A percentile compares a stretch with the other conserved stretches of the same genome.
These are phyloP conservation scores for Augochlorella aurata DNA, from an alignment of 2,888 invertebrate genomes.

Conservation along the genomic window DNA sequence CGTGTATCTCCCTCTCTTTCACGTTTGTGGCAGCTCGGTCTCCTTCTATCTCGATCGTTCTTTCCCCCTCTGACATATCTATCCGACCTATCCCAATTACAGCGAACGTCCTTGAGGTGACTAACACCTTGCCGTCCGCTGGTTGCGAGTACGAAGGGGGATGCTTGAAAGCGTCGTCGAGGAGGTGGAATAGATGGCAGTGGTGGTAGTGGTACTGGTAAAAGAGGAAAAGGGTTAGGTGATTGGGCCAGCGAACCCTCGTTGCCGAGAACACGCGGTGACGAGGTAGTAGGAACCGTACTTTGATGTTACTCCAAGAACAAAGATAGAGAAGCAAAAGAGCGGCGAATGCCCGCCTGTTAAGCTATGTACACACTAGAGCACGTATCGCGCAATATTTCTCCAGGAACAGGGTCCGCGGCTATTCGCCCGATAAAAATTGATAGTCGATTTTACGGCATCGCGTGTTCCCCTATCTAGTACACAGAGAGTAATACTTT, in stretches of 20 bases:
- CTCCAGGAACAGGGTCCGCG: background rate
- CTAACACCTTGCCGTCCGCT: conserved; percentile 71
- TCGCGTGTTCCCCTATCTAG: background rate
- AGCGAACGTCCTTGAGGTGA: conserved; percentile 79
- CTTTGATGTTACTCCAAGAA: conserved; percentile 40
- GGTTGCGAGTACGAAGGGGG: conserved; percentile 57
- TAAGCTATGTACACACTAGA: conserved; percentile 9
- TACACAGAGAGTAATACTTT: background rate
- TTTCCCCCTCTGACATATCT: conserved; percentile 60
- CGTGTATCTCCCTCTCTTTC: conserved; percentile 22
- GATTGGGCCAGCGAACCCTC: conserved; percentile 54
- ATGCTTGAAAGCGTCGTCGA: conserved; percentile 56
- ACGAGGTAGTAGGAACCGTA: conserved; percentile 38
- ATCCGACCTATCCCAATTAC: conserved; percentile 80
- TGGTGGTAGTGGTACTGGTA: conserved; percentile 22
- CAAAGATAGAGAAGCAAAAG: conserved; percentile 51
- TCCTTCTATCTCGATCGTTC: conserved; percentile 7
- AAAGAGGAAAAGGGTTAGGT: conserved; percentile 36
- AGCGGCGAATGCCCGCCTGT: conserved; percentile 45
- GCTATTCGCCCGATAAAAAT: background rate
- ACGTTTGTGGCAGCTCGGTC: background rate
- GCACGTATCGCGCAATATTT: conserved; percentile 2
- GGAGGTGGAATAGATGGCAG: conserved; percentile 43
- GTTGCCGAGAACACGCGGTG: conserved; percentile 57
- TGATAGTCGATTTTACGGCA: background rate